A percentile compares a stretch with the other conserved stretches of the same genome.
Evolutionary conservation across 2,797 vertebrate species (phyloP).

Genomic region (Paramormyrops hopkinsi): DNA sequence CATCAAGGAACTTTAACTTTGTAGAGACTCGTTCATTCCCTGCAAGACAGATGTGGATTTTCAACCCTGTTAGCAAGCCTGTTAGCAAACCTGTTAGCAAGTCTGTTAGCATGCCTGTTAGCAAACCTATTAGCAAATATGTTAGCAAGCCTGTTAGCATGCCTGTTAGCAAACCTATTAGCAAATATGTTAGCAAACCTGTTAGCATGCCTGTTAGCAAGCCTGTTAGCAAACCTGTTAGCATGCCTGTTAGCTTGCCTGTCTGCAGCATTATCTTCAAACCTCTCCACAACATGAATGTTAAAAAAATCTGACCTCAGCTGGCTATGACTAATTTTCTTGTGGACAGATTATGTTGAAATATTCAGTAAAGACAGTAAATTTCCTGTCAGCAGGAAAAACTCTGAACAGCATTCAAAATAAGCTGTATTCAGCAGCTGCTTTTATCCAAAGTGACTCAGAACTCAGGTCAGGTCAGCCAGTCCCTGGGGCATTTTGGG

Average conservation of each 20-base stretch:
- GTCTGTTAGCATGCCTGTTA: too few relatives aligned
- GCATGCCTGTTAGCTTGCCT: neutral
- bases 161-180: neutral
- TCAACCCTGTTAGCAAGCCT: neutral
- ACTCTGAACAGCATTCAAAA: slow-evolving; percentile 48
- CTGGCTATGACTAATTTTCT: neutral
- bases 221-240: neutral
- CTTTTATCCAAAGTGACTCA: neutral
- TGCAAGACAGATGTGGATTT: neutral
- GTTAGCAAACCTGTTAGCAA: neutral
- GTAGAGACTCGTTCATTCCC: neutral
- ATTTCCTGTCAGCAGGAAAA: neutral
- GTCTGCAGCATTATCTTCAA: neutral
- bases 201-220: neutral
- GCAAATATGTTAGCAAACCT: neutral
- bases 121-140: neutral
- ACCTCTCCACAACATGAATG: neutral
- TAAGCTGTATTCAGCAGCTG: neutral
- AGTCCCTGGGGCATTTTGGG: neutral
- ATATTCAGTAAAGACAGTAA: neutral
- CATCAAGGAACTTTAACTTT: neutral
- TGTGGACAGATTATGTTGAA: neutral
- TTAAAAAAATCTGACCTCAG: neutral
- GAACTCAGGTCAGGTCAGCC: neutral
- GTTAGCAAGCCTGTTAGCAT: neutral